Evolutionary conservation across 1,140 invertebrate species (phyloP), one percentile per base, ranked within the genome.

Genomic region (Nebria ingens): DNA sequence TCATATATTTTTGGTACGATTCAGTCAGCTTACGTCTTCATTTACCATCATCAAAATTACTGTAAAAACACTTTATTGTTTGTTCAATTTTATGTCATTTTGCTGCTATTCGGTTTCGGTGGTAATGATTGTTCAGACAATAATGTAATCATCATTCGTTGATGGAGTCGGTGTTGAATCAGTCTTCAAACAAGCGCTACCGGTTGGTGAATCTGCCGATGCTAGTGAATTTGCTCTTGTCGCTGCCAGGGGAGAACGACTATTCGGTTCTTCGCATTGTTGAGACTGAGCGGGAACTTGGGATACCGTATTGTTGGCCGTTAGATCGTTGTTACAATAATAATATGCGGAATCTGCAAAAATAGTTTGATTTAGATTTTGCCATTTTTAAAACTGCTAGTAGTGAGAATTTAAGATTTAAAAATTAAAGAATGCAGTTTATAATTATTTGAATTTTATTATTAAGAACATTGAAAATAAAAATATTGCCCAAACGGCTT

Each of bases 181-280:
- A 15, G 77, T 75, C 65, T 83, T 84, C 9, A 80, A 77, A 66
- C 81, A 85, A 42, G 82, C 82, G 67, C 82, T 84, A 57, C 82
- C 83, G 51, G 82, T 84, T 21, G 84, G 83, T 22, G 84, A 86
- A 23, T 83, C 81, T 1, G 83, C 83, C 50, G 80, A 82, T 2
- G 81, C 82, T 21, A 83, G 71, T 29, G 82, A 85, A 65, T 83
- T 86, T 2, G 83, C 83, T 51, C 83, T 68, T 1, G 83, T 86
- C 20, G 83, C 83, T 20, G 83, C 83, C 55, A 85, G 66, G 40
- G 83, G 83, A 40, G 82, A 84, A 34, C 82, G 76, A 63, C 80
- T 78, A 52, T 72, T 76, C 51, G 68, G 67, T 54, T 71, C 66
- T 1, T 58, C 56, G 59, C 42, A 13, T 59, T 49, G 6, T 56